A percentile compares a stretch with the other conserved stretches of the same genome.
phyloP scores from a whole-genome alignment of 2,797 vertebrate species.

The Picus viridis region DNA sequence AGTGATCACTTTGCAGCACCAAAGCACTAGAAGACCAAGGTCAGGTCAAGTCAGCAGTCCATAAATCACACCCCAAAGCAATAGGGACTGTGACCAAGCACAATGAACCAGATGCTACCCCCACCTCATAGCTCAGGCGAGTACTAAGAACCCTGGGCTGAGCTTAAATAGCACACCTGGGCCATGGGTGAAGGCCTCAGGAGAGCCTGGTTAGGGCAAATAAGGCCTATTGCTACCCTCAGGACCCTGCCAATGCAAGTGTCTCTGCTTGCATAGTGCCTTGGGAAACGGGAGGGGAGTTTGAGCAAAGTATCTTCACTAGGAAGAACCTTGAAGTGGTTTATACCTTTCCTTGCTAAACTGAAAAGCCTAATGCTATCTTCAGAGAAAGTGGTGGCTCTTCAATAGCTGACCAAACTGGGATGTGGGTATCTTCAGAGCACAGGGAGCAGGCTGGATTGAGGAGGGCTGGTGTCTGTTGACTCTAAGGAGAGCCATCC shows the following conservation, averaged over 20 bases:
- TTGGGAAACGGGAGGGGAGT: too few species aligned
- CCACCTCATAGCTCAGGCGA: fast-evolving
- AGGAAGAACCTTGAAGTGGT: not conserved
- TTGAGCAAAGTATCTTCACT: not conserved
- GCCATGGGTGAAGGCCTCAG: not conserved
- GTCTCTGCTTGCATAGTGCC: not conserved
- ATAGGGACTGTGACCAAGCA: fast-evolving
- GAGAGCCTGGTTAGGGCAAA: not conserved
- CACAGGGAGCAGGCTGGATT: not conserved
- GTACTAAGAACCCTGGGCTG: fast-evolving
- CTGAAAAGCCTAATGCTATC: not conserved
- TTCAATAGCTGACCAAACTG: not conserved
- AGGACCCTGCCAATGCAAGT: not conserved
- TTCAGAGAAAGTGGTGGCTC: not conserved
- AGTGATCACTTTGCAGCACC: not conserved
- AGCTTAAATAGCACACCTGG: not conserved
- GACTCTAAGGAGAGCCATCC: not conserved
- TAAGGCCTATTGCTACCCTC: not conserved
- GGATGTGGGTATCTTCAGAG: not conserved
- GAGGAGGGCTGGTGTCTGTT: not conserved
- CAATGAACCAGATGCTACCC: fast-evolving
- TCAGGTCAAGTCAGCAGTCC: not conserved
- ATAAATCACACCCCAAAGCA: not conserved
- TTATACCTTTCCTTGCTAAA: not conserved
- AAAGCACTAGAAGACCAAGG: fast-evolving